Evolutionary conservation across 2,888 invertebrate species (phyloP).

Genomic region (Hylaea fasciaria): DNA sequence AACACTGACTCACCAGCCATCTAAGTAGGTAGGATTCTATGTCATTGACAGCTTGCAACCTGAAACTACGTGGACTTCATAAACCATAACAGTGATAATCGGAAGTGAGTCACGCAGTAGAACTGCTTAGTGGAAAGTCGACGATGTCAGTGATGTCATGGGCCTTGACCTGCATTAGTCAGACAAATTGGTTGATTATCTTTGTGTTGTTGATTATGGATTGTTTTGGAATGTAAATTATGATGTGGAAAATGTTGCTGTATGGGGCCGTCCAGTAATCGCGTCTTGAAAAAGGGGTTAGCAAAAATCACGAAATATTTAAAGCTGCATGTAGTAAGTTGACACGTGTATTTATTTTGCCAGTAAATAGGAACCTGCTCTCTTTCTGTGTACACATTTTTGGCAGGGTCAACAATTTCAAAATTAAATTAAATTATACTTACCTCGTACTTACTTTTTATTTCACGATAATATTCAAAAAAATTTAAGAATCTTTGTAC

Average conservation of each 20-base stretch:
- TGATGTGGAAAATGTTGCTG: conserved; percentile 12
- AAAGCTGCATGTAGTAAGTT: too few relatives aligned
- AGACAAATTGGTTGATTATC: neutral
- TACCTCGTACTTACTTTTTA: too few relatives aligned
- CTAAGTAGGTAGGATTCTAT: neutral
- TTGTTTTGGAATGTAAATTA: conserved; percentile 4
- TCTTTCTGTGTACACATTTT: too few relatives aligned
- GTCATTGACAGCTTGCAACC: conserved; percentile 13
- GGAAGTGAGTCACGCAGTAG: conserved; percentile 26
- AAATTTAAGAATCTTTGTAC: too few relatives aligned
- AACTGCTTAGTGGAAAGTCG: conserved; percentile 20
- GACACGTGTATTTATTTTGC: too few relatives aligned
- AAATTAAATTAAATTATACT: too few relatives aligned
- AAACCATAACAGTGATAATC: conserved; percentile 19
- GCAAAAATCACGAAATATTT: too few relatives aligned
- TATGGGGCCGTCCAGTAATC: too few relatives aligned
- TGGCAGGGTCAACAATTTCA: too few relatives aligned
- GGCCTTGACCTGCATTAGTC: conserved; percentile 30
- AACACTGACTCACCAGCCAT: conserved; percentile 9
- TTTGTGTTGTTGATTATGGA: neutral
- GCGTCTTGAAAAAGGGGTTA: too few relatives aligned
- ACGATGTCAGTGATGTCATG: conserved; percentile 28
- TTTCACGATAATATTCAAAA: too few relatives aligned
- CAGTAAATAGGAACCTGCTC: too few relatives aligned
- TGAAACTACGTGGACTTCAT: conserved; percentile 28